phyloP scores from a whole-genome alignment of 1,140 invertebrate genomes.

The Drosophila lowei region DNA sequence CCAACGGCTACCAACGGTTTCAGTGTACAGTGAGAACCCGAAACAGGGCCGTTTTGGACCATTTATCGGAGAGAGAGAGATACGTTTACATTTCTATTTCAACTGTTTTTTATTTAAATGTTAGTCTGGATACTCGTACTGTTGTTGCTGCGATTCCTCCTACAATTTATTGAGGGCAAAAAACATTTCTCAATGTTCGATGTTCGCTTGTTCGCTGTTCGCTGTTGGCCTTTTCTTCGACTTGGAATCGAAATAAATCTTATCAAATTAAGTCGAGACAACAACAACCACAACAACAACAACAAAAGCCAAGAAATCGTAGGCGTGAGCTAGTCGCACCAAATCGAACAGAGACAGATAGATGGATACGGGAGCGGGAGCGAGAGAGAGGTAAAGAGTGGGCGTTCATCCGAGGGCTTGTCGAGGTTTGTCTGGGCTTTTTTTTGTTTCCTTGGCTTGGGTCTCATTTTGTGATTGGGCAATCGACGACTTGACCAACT shows the following conservation, averaged over 20 bases:
- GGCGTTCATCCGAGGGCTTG: constrained; percentile 61
- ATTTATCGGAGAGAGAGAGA: constrained; percentile 49
- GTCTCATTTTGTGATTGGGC: constrained; percentile 57
- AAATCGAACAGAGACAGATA: constrained; percentile 22
- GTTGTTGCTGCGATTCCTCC: constrained; percentile 10
- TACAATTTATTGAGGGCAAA: constrained; percentile 54
- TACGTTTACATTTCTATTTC: constrained; percentile 68
- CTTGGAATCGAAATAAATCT: constrained; percentile 66
- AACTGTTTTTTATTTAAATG: constrained; percentile 63
- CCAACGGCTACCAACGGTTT: not conserved
- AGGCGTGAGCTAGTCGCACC: constrained; percentile 65
- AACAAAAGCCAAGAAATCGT: constrained; percentile 39
- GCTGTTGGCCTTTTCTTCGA: constrained; percentile 52
- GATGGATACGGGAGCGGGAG: not conserved
- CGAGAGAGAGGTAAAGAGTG: constrained; percentile 8
- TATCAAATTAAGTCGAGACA: constrained; percentile 73
- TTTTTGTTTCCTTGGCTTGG: constrained; percentile 29
- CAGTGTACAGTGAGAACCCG: constrained; percentile 39
- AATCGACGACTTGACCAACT: constrained; percentile 73
- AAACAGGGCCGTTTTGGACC: constrained; percentile 42
- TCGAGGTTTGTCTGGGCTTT: constrained; percentile 52
- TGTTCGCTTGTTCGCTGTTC: constrained; percentile 31
- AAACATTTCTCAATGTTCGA: constrained; percentile 71
- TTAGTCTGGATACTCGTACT: constrained; percentile 42
- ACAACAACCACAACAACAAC: constrained; percentile 23